These are phyloP conservation scores for Macrosteles quadrilineatus DNA, from an alignment of 1,140 invertebrate species.

Conservation along the genomic window DNA sequence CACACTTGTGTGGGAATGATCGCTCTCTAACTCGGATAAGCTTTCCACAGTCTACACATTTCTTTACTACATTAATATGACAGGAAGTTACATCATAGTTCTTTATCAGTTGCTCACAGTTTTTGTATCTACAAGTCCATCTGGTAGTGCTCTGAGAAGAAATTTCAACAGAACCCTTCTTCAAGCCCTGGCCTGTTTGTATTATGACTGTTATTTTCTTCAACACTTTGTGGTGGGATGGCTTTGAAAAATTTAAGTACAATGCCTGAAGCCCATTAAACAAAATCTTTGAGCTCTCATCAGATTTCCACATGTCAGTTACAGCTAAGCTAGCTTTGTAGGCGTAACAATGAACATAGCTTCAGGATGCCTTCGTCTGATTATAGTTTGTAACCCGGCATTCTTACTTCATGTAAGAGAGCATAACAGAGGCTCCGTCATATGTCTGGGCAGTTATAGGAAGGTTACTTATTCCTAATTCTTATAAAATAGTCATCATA, in stretches of 20 bases:
- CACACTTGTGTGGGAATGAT: too few relatives aligned
- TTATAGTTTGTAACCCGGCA: neutral
- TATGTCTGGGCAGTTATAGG: neutral
- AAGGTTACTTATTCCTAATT: neutral
- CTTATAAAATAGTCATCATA: neutral
- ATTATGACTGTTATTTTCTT: conserved; percentile 1
- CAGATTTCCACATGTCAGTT: neutral
- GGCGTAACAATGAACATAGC: conserved; percentile 39
- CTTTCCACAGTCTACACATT: too few relatives aligned
- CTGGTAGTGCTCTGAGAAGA: neutral
- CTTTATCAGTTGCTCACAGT: neutral
- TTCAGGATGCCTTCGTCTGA: neutral
- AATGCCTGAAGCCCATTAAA: neutral
- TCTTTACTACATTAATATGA: too few relatives aligned
- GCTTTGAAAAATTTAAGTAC: neutral
- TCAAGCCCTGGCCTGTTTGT: conserved; percentile 12
- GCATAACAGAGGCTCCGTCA: neutral
- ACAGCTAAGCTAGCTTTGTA: conserved; percentile 54
- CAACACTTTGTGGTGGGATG: neutral
- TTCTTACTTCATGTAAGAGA: neutral
- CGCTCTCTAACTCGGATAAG: too few relatives aligned
- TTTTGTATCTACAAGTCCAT: neutral
- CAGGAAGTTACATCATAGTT: too few relatives aligned
- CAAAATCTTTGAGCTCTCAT: neutral
- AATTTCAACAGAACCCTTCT: neutral